These are phyloP conservation scores for Drosophila baimaii DNA, from an alignment of 1,140 invertebrate genomes.

Conservation along the genomic window DNA sequence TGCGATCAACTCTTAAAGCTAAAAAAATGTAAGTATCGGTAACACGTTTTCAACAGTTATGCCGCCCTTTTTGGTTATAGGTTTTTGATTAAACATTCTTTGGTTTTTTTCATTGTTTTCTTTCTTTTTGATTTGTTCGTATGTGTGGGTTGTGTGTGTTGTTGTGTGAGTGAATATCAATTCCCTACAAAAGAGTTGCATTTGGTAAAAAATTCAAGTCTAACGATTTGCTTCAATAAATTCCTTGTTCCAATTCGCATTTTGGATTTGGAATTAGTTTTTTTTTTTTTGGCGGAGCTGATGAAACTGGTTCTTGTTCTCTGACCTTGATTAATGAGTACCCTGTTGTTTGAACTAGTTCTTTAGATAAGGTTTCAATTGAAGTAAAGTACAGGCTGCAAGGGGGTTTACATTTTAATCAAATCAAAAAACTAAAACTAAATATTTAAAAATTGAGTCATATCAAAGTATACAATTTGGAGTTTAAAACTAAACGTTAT, in stretches of 20 bases:
- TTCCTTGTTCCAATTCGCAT: slow-evolving; percentile 66
- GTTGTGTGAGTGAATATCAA: slow-evolving; percentile 50
- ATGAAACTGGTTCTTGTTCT: slow-evolving; percentile 46
- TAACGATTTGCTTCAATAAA: slow-evolving; percentile 77
- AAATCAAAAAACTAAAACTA: slow-evolving; percentile 28
- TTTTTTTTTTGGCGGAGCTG: slow-evolving; percentile 52
- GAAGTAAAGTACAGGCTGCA: background rate
- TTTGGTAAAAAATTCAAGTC: slow-evolving; percentile 78
- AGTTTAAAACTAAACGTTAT: background rate
- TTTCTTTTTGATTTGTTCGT: slow-evolving; percentile 35
- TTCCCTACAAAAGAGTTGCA: slow-evolving; percentile 71
- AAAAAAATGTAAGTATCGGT: slow-evolving; percentile 58
- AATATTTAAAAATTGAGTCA: slow-evolving; percentile 4
- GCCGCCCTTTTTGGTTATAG: slow-evolving; percentile 54
- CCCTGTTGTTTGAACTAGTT: slow-evolving; percentile 30
- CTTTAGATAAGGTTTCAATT: background rate
- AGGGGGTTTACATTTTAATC: background rate
- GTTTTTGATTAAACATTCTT: slow-evolving; percentile 72
- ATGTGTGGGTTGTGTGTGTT: slow-evolving; percentile 18
- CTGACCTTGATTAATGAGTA: slow-evolving; percentile 32
- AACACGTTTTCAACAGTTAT: slow-evolving; percentile 76
- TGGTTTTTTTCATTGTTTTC: too few relatives aligned
- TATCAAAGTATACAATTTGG: background rate
- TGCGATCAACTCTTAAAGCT: slow-evolving; percentile 61
- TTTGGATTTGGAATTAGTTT: slow-evolving; percentile 50